phyloP scores from a whole-genome alignment of 2,888 invertebrate genomes.

The Teleogryllus oceanicus region DNA sequence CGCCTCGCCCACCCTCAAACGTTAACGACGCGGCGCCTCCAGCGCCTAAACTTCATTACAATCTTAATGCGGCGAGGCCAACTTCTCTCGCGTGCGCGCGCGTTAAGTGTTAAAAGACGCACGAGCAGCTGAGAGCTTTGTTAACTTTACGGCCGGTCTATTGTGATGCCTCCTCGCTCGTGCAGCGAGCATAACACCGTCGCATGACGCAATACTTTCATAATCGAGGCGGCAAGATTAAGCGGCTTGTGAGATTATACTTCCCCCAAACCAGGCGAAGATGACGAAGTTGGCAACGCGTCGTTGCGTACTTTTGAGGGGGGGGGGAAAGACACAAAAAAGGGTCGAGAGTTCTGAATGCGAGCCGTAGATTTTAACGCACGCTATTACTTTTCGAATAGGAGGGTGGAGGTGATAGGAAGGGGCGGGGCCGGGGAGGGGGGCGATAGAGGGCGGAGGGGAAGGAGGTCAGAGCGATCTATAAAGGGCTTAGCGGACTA shows the following conservation, averaged over 20 bases:
- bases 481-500: constrained; percentile 1
- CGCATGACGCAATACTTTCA: neutral
- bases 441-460: neutral
- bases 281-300: neutral
- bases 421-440: too few species aligned
- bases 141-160: neutral
- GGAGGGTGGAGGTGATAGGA: too few species aligned
- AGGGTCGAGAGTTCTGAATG: too few species aligned
- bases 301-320: neutral
- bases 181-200: neutral
- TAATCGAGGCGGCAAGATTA: neutral
- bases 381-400: neutral
- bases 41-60: constrained; percentile 3
- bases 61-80: constrained; percentile 6
- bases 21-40: neutral
- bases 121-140: neutral
- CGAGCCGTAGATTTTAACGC: neutral
- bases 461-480: neutral
- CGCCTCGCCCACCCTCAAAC: neutral
- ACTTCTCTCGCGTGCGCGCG: neutral
- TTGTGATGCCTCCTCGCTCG: neutral
- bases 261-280: neutral
- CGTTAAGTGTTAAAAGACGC: constrained; percentile 10
- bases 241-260: too few species aligned
- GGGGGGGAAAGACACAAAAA: too few species aligned